These are phyloP conservation scores for Phaedon cochleariae DNA, from an alignment of 2,888 invertebrate genomes.

Conservation along the genomic window DNA sequence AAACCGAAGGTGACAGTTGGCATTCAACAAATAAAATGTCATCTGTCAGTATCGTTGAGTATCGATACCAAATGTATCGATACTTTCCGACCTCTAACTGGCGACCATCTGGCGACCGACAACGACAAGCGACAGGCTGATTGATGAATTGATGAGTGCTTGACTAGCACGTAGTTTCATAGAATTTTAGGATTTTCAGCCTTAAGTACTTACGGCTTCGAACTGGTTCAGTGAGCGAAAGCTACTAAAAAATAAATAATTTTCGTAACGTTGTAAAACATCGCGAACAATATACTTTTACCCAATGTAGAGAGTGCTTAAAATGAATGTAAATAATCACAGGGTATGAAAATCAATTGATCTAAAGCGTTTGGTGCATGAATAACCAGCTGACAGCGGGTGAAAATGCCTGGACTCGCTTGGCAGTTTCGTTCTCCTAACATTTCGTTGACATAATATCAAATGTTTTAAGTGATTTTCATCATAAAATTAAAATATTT, in stretches of 20 bases:
- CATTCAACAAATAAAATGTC: no score
- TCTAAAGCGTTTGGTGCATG: slow-evolving; percentile 65
- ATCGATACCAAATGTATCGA: no score
- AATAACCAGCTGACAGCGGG: slow-evolving; percentile 65
- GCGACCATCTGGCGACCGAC: no score
- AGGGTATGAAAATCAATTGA: slow-evolving; percentile 65
- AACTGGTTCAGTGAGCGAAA: slow-evolving; percentile 68
- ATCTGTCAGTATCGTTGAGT: no score
- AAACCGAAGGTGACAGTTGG: no score
- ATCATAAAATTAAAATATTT: slow-evolving; percentile 31
- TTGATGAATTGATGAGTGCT: slow-evolving; percentile 12
- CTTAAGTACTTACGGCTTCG: slow-evolving; percentile 74
- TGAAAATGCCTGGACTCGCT: slow-evolving; percentile 60
- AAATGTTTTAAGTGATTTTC: slow-evolving; percentile 47
- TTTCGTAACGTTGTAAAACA: slow-evolving; percentile 32
- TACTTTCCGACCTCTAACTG: no score
- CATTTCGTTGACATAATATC: slow-evolving; percentile 39
- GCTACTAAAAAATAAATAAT: slow-evolving; percentile 50
- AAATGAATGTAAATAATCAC: slow-evolving; percentile 65
- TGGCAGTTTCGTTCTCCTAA: slow-evolving; percentile 57
- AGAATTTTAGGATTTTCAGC: slow-evolving; percentile 62
- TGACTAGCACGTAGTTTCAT: slow-evolving; percentile 63
- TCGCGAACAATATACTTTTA: slow-evolving; percentile 54
- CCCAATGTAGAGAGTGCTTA: slow-evolving; percentile 62
- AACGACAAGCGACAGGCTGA: no score